Base-by-base conservation (phyloP, 2,797 vertebrate genomes). In the Rhinatrema bivittatum region DNA sequence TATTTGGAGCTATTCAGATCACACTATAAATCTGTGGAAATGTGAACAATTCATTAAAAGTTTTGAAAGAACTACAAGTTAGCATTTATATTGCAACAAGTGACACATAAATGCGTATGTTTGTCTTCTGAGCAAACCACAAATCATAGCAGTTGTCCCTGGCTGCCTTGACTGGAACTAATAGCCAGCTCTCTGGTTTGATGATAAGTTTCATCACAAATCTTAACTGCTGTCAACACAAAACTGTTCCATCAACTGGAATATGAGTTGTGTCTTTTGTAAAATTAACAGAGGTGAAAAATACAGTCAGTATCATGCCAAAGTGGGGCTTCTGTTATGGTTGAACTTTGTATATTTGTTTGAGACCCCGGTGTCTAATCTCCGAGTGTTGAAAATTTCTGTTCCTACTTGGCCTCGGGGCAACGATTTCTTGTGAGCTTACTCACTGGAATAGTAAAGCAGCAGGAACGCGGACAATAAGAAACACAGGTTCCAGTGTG, bases 21-120 rank as follows among this genome's bases (percentile, higher is more conserved):
- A 4, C 1, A 22, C 58, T n/a, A 68, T 89, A 85, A 91, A 90
- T 91, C 86, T 81, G 46, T 20, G 0, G 2, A 29, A 48, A 53
- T 65, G 78, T 44, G 60, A 49, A 58, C 65, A 76, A 85, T 76
- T 76, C 69, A 78, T 72, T 81, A 76, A 66, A 84, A 85, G 78
- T 88, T 82, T 61, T 57, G 62, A 72, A 76, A 76, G 62, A 60
- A 55, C 72, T 52, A 68, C 60, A 65, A 73, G 69, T 79, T 68
- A 50, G 56, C 59, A 67, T 74, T 74, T 70, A 43, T 63, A 53
- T 50, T 7, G 68, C 72, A 65, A 72, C 74, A 76, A 65, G 68
- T 58, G 68, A 72, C 62, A 72, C 62, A 70, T 48, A 68, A 68
- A 69, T 43, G 65, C 41, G 35, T 18, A 1, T 47, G 56, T 67